Conservation (phyloP, 2,113 vertebrate species). For the Mirza zaza region DNA sequence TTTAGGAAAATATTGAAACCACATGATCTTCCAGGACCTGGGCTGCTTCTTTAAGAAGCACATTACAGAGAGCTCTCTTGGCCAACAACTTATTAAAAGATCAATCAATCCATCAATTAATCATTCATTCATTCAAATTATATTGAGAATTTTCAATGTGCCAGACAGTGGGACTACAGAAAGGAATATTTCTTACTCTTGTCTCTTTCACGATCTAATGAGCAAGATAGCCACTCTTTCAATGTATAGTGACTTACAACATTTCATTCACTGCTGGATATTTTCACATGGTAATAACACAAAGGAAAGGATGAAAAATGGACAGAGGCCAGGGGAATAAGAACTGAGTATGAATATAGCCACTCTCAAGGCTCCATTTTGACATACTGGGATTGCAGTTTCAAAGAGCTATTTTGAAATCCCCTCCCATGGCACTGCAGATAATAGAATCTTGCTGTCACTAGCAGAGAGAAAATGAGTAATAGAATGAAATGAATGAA, state of each 20-base stretch:
- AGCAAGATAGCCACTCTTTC: slow-evolving; percentile 3
- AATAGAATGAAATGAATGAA: slow-evolving; percentile 29
- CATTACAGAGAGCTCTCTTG: neutral
- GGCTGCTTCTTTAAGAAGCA: slow-evolving; percentile 28
- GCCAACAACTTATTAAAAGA: slow-evolving; percentile 6
- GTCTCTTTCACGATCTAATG: neutral
- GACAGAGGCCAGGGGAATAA: neutral
- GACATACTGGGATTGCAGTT: slow-evolving; percentile 29
- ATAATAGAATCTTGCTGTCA: slow-evolving; percentile 38
- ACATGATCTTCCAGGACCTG: neutral
- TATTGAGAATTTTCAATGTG: neutral
- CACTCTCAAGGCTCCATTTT: slow-evolving; percentile 48
- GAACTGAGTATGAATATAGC: neutral
- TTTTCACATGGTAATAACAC: slow-evolving; percentile 25
- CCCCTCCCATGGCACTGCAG: neutral
- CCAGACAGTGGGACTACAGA: neutral
- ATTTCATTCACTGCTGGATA: neutral
- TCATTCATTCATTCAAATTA: neutral
- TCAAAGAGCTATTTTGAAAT: slow-evolving; percentile 49
- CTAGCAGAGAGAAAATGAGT: neutral
- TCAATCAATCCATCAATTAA: neutral
- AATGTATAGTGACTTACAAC: neutral
- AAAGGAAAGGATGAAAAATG: slow-evolving; percentile 28
- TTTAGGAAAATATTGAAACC: neutral
- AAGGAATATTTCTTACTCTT: neutral